Evolutionary conservation across 2,797 vertebrate species (phyloP).

Genomic region (Typhlichthys eigenmanni): DNA sequence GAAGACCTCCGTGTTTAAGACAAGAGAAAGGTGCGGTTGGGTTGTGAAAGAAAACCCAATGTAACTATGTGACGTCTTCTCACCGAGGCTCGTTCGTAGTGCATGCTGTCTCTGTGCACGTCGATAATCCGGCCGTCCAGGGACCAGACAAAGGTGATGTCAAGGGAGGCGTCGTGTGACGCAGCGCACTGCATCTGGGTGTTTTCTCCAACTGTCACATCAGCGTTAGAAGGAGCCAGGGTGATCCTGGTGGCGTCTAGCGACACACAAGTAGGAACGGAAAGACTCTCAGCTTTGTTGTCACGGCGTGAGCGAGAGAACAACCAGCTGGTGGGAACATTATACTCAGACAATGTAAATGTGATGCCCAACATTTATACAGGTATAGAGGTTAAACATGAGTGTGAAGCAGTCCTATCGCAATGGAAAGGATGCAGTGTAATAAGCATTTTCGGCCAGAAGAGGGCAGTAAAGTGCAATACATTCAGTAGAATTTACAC

Average conservation of each 20-base stretch:
- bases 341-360: too few species aligned
- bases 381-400: too few species aligned
- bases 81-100: conserved; percentile 87
- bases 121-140: conserved; percentile 88
- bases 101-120: conserved; percentile 83
- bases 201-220: conserved; percentile 88
- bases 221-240: conserved; percentile 85
- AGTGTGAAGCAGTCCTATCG: too few species aligned
- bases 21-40: not conserved
- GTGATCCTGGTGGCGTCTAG: conserved; percentile 94
- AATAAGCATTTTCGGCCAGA: conserved; percentile 50
- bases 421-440: not conserved
- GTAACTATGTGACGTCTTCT: conserved; percentile 32
- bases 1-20: conserved; percentile 11
- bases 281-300: not conserved
- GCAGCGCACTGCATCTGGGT: conserved; percentile 90
- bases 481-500: not conserved
- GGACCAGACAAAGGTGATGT: conserved; percentile 95
- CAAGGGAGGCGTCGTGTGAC: conserved; percentile 86
- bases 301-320: not conserved
- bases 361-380: too few species aligned
- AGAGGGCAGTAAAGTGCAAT: conserved; percentile 70
- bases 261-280: conserved; percentile 15
- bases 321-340: too few species aligned
- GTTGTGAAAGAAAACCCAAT: not conserved